phyloP scores from a whole-genome alignment of 2,113 vertebrate genomes.

The Nycticryphes semicollaris region DNA sequence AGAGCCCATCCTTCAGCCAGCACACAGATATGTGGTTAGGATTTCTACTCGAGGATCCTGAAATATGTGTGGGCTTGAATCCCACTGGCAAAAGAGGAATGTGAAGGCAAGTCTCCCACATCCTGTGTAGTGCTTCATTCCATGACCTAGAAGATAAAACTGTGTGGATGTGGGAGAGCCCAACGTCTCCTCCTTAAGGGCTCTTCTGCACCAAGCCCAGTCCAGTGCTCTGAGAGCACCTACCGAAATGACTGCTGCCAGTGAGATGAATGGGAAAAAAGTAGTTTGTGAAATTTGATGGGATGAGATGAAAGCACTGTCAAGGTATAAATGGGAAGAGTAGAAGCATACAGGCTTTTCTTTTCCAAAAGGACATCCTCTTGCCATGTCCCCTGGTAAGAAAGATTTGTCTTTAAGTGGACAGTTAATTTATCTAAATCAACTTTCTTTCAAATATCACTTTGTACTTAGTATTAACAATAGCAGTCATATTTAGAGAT shows the following conservation, averaged over 20 bases:
- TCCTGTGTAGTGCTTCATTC: constrained; percentile 36
- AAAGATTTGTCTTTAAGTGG: neutral
- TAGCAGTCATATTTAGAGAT: neutral
- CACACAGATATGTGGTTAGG: constrained; percentile 15
- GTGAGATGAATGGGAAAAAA: neutral
- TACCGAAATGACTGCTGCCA: neutral
- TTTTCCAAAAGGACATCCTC: neutral
- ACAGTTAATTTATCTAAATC: neutral
- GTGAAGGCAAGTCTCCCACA: constrained; percentile 49
- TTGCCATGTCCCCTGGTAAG: neutral
- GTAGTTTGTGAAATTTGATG: neutral
- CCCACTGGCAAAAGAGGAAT: constrained; percentile 30
- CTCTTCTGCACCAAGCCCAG: neutral
- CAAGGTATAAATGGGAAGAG: neutral
- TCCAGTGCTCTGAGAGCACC: neutral
- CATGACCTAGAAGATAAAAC: neutral
- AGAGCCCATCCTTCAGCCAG: neutral
- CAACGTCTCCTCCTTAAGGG: neutral
- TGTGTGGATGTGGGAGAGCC: neutral
- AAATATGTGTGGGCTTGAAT: constrained; percentile 44
- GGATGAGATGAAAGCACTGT: neutral
- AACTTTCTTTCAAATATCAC: neutral
- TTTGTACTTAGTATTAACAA: neutral
- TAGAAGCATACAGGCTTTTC: neutral
- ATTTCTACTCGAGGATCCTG: constrained; percentile 38